A percentile compares a stretch with the other conserved stretches of the same genome.
These are phyloP conservation scores for Psylliodes chrysocephalus DNA, from an alignment of 2,888 invertebrate genomes.

Conservation along the genomic window DNA sequence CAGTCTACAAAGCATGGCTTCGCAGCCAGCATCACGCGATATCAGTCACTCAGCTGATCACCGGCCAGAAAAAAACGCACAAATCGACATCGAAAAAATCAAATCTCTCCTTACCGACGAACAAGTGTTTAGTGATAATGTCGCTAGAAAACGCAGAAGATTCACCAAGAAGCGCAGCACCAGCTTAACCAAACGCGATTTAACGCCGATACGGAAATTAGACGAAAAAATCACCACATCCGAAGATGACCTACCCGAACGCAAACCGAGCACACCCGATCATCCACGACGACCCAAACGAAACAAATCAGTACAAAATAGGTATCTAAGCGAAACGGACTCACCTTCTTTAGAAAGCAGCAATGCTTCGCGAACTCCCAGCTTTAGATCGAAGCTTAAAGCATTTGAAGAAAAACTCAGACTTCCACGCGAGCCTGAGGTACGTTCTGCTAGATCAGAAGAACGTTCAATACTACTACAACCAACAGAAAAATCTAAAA, in stretches of 20 bases:
- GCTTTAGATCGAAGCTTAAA: conserved; percentile 19
- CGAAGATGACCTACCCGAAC: conserved; percentile 58
- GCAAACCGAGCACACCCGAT: conserved; percentile 58
- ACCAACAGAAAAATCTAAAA: neutral
- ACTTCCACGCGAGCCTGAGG: conserved; percentile 6
- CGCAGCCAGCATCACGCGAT: conserved; percentile 52
- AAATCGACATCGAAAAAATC: conserved; percentile 50
- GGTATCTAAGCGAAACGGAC: conserved; percentile 39
- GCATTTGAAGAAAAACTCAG: conserved; percentile 7
- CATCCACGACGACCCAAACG: conserved; percentile 49
- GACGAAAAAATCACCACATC: conserved; percentile 52
- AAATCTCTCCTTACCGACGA: conserved; percentile 62
- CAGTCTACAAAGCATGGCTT: conserved; percentile 59
- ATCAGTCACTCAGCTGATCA: conserved; percentile 35
- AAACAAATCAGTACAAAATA: conserved; percentile 29
- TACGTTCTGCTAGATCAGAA: conserved; percentile 20
- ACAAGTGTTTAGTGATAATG: conserved; percentile 67
- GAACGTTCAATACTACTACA: conserved; percentile 12
- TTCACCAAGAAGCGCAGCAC: conserved; percentile 69
- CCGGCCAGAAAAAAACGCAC: conserved; percentile 30
- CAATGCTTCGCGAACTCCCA: conserved; percentile 34
- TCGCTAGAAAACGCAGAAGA: conserved; percentile 71
- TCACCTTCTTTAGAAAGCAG: conserved; percentile 32
- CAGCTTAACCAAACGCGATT: conserved; percentile 69
- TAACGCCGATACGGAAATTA: conserved; percentile 70